Conservation (phyloP, 92 coral and sea anemone species). For the Ricordea florida region DNA sequence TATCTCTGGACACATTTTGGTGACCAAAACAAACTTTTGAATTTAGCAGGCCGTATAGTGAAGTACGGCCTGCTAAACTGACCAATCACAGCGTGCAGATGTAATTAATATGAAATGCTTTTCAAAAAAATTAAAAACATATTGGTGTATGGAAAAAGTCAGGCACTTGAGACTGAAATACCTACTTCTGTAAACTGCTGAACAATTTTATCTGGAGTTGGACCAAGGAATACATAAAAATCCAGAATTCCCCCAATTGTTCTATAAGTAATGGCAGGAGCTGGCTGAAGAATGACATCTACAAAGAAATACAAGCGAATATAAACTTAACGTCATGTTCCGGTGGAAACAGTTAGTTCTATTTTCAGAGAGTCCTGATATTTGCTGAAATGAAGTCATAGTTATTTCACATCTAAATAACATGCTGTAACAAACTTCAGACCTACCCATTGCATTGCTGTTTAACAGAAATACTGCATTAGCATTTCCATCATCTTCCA, state of each 20-base stretch:
- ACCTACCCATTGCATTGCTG: constrained; percentile 97
- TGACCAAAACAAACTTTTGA: no score
- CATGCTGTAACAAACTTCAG: no score
- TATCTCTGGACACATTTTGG: no score
- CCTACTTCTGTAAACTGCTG: constrained; percentile 86
- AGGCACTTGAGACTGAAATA: background rate
- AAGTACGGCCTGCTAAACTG: no score
- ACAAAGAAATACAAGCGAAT: background rate
- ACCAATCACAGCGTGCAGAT: no score
- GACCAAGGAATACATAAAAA: constrained; percentile 92
- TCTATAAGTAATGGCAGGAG: constrained; percentile 96
- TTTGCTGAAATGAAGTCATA: no score
- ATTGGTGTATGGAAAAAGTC: no score
- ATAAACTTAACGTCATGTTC: background rate
- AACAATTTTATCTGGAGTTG: constrained; percentile 87
- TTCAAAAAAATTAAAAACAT: no score
- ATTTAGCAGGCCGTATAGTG: no score
- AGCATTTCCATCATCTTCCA: constrained; percentile 94
- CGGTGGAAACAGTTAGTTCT: background rate
- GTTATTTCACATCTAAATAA: no score
- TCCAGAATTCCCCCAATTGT: constrained; percentile 97
- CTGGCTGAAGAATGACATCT: constrained; percentile 90
- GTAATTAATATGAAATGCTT: no score
- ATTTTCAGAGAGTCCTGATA: no score
- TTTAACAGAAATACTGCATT: constrained; percentile 93